Percentiles rank a stretch among this genome's conserved stretches.
Conservation (phyloP, 2,888 invertebrate species). For the Diaprepes abbreviatus region DNA sequence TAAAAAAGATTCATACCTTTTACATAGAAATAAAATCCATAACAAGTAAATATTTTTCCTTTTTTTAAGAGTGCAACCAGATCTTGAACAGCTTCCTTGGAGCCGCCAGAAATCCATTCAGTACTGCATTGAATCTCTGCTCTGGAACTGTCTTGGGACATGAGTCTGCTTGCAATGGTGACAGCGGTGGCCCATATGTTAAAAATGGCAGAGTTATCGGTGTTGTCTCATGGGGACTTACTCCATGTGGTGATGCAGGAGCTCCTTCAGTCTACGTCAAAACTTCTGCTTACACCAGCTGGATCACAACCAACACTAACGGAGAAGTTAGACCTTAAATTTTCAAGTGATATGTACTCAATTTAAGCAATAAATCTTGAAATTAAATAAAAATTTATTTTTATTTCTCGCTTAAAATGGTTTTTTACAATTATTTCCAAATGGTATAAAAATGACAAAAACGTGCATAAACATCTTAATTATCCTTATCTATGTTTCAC, state of each 20-base stretch:
- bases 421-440: no score
- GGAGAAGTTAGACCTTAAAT: slow-evolving; percentile 5
- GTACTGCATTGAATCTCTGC: slow-evolving; percentile 70
- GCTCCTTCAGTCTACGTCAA: slow-evolving; percentile 72
- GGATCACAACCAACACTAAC: slow-evolving; percentile 53
- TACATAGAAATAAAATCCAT: no score
- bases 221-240: slow-evolving; percentile 72
- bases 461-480: no score
- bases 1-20: no score
- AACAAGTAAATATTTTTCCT: no score
- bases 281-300: slow-evolving; percentile 67
- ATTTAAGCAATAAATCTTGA: no score
- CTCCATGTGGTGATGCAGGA: slow-evolving; percentile 69
- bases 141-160: slow-evolving; percentile 70
- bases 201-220: slow-evolving; percentile 64
- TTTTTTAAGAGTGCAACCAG: slow-evolving; percentile 62
- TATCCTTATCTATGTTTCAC: no score
- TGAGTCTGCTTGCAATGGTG: slow-evolving; percentile 70
- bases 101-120: slow-evolving; percentile 35
- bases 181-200: slow-evolving; percentile 71
- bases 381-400: no score
- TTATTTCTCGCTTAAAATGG: no score
- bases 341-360: no score
- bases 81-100: slow-evolving; percentile 2
- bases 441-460: no score